These are phyloP conservation scores for Chromis chromis DNA, from an alignment of 2,797 vertebrate genomes.

Conservation along the genomic window DNA sequence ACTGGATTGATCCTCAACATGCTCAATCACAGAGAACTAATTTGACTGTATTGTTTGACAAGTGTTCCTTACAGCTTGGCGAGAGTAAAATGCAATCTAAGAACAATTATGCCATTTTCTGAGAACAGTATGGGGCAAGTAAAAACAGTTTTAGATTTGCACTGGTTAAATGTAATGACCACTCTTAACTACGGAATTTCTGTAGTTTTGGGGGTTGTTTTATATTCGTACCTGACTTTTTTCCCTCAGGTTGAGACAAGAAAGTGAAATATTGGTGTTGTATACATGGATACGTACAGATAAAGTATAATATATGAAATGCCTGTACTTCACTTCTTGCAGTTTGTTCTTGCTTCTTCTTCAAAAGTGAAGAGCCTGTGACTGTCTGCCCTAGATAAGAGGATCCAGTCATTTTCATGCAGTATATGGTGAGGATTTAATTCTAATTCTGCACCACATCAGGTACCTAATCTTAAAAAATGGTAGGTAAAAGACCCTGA, in stretches of 20 bases:
- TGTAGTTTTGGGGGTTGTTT: slow-evolving; percentile 36
- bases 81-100: slow-evolving; percentile 86
- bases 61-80: slow-evolving; percentile 84
- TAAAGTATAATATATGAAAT: not conserved
- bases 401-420: slow-evolving; percentile 48
- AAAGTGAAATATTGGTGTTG: slow-evolving; percentile 14
- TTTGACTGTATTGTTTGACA: slow-evolving; percentile 88
- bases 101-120: slow-evolving; percentile 87
- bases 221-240: slow-evolving; percentile 44
- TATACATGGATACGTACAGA: not conserved
- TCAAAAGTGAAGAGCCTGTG: not conserved
- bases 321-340: not conserved
- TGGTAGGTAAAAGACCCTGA: slow-evolving; percentile 71
- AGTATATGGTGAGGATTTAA: slow-evolving; percentile 52
- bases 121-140: slow-evolving; percentile 85
- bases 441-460: slow-evolving; percentile 74
- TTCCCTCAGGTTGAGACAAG: slow-evolving; percentile 38
- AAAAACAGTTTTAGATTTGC: slow-evolving; percentile 80
- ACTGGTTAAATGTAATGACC: slow-evolving; percentile 84
- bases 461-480: slow-evolving; percentile 76
- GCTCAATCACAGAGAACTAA: slow-evolving; percentile 89
- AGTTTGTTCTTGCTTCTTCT: slow-evolving; percentile 24
- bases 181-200: slow-evolving; percentile 68
- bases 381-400: slow-evolving; percentile 33
- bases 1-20: slow-evolving; percentile 83